These are phyloP conservation scores for Zaprionus africanus DNA, from an alignment of 1,140 invertebrate genomes.

Conservation along the genomic window DNA sequence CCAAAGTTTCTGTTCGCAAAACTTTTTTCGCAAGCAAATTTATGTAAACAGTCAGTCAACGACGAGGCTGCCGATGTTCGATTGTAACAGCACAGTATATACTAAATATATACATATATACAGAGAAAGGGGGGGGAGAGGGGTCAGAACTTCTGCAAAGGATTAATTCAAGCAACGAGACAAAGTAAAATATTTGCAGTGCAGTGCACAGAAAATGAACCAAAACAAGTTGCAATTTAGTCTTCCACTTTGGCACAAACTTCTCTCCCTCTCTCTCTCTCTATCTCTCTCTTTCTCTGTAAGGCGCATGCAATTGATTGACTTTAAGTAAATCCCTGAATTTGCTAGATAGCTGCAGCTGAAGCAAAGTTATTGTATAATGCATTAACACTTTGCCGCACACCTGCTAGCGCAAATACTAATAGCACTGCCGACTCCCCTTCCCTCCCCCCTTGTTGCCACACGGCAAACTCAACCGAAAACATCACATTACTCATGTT, in stretches of 20 bases:
- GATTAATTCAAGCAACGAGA: slow-evolving; percentile 67
- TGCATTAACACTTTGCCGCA: slow-evolving; percentile 64
- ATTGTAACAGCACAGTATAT: slow-evolving; percentile 47
- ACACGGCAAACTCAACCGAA: slow-evolving; percentile 32
- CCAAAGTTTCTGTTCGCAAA: slow-evolving; percentile 51
- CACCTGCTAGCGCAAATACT: slow-evolving; percentile 53
- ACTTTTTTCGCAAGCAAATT: slow-evolving; percentile 63
- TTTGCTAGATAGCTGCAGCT: slow-evolving; percentile 25
- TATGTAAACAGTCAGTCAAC: slow-evolving; percentile 57
- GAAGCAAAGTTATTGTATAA: slow-evolving; percentile 42
- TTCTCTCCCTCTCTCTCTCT: slow-evolving; percentile 5
- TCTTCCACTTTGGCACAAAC: not conserved
- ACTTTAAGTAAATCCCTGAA: slow-evolving; percentile 53
- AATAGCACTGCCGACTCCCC: not conserved
- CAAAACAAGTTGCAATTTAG: slow-evolving; percentile 25
- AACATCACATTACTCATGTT: slow-evolving; percentile 77
- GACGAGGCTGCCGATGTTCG: slow-evolving; percentile 39
- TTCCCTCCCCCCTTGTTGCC: not conserved
- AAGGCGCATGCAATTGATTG: slow-evolving; percentile 63
- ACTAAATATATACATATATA: slow-evolving; percentile 1
- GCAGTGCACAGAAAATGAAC: slow-evolving; percentile 28
- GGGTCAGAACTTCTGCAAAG: slow-evolving; percentile 42
- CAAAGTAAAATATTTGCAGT: slow-evolving; percentile 37
- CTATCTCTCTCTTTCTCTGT: too few relatives aligned
- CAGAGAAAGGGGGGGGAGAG: not conserved